Conservation (phyloP, 2,888 invertebrate genomes). For the Mythimna albipuncta region DNA sequence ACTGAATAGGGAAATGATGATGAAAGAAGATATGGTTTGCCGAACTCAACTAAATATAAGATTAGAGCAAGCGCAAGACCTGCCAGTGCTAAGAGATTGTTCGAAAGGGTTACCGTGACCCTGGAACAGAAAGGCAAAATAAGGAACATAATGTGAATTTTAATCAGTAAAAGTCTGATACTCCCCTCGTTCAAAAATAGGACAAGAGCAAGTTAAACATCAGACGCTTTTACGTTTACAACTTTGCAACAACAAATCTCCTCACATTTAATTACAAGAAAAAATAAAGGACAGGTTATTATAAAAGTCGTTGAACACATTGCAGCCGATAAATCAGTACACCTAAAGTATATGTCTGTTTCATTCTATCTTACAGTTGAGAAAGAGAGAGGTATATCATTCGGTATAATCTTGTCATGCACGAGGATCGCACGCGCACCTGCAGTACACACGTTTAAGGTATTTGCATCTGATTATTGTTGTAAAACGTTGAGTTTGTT, state of each 20-base stretch:
- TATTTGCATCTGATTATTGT: constrained; percentile 66
- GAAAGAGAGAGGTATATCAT: constrained; percentile 14
- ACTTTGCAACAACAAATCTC: background rate
- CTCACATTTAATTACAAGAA: constrained; percentile 9
- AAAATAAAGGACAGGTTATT: constrained; percentile 14
- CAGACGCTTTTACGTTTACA: background rate
- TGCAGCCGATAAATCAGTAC: constrained; percentile 18
- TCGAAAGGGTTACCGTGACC: too few species aligned
- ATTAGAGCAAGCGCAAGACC: too few species aligned
- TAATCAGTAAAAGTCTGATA: too few species aligned
- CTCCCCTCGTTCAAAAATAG: too few species aligned
- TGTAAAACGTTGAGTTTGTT: constrained; percentile 27
- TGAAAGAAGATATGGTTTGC: background rate
- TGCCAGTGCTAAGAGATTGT: too few species aligned
- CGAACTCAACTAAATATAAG: background rate
- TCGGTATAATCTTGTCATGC: constrained; percentile 50
- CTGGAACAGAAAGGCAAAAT: too few species aligned
- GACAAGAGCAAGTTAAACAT: background rate
- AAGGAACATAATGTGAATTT: too few species aligned
- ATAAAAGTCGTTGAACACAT: constrained; percentile 2
- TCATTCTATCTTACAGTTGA: background rate
- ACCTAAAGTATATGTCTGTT: constrained; percentile 1
- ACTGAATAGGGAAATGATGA: too few species aligned
- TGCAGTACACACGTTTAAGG: constrained; percentile 60
- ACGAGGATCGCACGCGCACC: constrained; percentile 53